A percentile compares a stretch with the other conserved stretches of the same genome.
These are phyloP conservation scores for Drosophila macrospina DNA, from an alignment of 2,888 invertebrate species.

Conservation along the genomic window DNA sequence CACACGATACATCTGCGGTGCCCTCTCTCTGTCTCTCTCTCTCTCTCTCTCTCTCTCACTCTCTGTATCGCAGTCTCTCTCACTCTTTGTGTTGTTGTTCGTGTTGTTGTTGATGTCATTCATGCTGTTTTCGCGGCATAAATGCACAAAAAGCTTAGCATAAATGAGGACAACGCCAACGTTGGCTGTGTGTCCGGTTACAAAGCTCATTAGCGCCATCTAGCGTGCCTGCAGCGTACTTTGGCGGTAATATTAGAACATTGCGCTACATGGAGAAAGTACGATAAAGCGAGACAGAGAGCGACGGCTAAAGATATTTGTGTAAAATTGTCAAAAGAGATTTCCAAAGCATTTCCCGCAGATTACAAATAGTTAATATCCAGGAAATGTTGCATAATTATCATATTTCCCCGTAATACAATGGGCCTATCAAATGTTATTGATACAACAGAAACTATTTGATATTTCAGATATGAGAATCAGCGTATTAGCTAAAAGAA, in stretches of 20 bases:
- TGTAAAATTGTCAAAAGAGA: background rate
- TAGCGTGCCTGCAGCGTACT: conserved; percentile 37
- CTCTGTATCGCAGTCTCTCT: no score
- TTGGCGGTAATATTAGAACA: conserved; percentile 53
- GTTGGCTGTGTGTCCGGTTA: conserved; percentile 68
- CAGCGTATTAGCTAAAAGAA: no score
- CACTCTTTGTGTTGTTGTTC: conserved; percentile 6
- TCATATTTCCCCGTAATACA: background rate
- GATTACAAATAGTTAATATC: background rate
- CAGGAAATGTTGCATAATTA: background rate
- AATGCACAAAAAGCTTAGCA: conserved; percentile 74
- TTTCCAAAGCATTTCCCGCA: background rate
- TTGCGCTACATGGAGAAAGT: conserved; percentile 25
- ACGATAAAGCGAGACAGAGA: background rate
- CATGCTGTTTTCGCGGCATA: conserved; percentile 36
- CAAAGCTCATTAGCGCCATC: conserved; percentile 78
- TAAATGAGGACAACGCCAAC: conserved; percentile 69
- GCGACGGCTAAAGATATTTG: background rate
- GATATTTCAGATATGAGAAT: background rate
- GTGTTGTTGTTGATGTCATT: conserved; percentile 14
- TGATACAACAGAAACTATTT: background rate
- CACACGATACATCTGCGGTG: conserved; percentile 62
- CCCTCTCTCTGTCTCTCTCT: no score
- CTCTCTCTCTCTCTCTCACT: no score
- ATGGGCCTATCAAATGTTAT: background rate